These are phyloP conservation scores for Misgurnus anguillicaudatus DNA, from an alignment of 2,113 vertebrate genomes.

Conservation along the genomic window DNA sequence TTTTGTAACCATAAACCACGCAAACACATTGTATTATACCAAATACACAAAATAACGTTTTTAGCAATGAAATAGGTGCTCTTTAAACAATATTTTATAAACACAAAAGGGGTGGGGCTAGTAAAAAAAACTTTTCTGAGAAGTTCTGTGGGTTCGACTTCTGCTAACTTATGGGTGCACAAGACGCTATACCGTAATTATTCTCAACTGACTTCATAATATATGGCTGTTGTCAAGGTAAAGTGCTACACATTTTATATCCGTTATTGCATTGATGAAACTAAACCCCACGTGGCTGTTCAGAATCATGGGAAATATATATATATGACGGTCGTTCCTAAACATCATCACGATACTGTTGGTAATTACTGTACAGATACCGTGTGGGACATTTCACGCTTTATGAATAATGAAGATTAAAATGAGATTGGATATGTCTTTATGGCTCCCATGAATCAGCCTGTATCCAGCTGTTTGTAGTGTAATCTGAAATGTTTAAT, in stretches of 20 bases:
- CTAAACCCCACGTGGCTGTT: slow-evolving; percentile 37
- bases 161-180: neutral
- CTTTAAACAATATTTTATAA: no score
- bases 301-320: slow-evolving; percentile 42
- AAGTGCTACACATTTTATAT: slow-evolving; percentile 37
- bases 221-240: slow-evolving; percentile 22
- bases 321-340: slow-evolving; percentile 26
- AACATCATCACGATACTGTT: slow-evolving; percentile 39
- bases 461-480: slow-evolving; percentile 52
- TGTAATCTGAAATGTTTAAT: slow-evolving; percentile 52
- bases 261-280: slow-evolving; percentile 32
- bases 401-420: slow-evolving; percentile 54
- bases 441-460: slow-evolving; percentile 53
- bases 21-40: no score
- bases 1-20: no score
- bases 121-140: neutral
- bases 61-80: no score
- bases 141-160: neutral
- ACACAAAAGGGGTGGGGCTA: no score
- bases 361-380: slow-evolving; percentile 49
- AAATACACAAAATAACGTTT: no score
- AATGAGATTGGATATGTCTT: slow-evolving; percentile 52
- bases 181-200: slow-evolving; percentile 1
- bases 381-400: slow-evolving; percentile 24
- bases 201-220: slow-evolving; percentile 28